Evolutionary conservation across 64 coral and sea anemone genomes (phyloP), one percentile per base, ranked within the genome.

Genomic region (Cladopsammia gracilis): DNA sequence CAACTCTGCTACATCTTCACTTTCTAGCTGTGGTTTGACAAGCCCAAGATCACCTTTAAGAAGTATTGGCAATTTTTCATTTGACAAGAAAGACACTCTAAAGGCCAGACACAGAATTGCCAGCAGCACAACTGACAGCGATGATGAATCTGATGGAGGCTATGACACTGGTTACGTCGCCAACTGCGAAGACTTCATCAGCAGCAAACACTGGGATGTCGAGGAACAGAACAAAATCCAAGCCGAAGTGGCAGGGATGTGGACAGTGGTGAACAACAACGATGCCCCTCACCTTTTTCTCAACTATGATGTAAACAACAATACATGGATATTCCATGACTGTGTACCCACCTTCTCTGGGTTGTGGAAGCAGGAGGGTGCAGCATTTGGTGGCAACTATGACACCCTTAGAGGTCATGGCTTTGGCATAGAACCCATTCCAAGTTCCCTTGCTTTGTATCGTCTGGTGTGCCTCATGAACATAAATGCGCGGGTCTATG

Each of bases 191-290:
- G 90, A 96, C 48, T 98, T 98, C 11, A 96, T 98, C 22, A 93
- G 94, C 86, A 83, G 86, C n/a, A 90, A 89, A 20, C 87, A 93
- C 53, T 98, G 97, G 97, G 97, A 98, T 82, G 61, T 96, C 1
- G 97, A 98, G 50, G 97, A 98, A 25, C 97, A 98, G 52, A 91
- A 98, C 53, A 88, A 89, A 15, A 90, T 98, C 62, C 97, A 98
- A 85, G 89, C 94, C 15, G 92, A 92, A 71, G 91, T 94, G 7
- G 87, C 97, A 10, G 87, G 90, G 12, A 58, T 53, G 59, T 98
- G 97, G 97, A 59, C 91, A 82, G 87, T 93, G 2, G 69, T 84
- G 7, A 70, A 86, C 24, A 76, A 71, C 9, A 83, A 74, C 11
- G 44, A 81, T 47, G 76, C 90, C 12, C 87, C 94, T 20, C 95